Evolutionary conservation across 2,797 vertebrate species (phyloP).

Genomic region (Melanotaenia pygmaea): DNA sequence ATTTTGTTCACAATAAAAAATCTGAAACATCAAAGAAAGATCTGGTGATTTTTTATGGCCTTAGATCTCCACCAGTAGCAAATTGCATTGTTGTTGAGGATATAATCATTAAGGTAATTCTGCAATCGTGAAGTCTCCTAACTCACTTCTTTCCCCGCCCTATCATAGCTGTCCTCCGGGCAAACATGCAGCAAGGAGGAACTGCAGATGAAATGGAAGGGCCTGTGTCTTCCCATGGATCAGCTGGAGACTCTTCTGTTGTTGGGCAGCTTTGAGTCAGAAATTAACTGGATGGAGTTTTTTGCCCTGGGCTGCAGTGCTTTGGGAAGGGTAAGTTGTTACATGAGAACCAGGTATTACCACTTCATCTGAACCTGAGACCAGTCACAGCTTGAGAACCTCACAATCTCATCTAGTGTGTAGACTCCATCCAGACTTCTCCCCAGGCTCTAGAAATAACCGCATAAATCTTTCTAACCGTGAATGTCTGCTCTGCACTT

Average conservation of each 20-base stretch:
- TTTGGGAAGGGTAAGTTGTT: slow-evolving; percentile 85
- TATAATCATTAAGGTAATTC: background rate
- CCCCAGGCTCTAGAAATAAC: slow-evolving; percentile 16
- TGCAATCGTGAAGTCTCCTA: background rate
- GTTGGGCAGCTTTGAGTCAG: slow-evolving; percentile 76
- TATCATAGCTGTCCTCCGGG: slow-evolving; percentile 58
- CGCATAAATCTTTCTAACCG: slow-evolving; percentile 36
- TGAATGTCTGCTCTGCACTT: slow-evolving; percentile 29
- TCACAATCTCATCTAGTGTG: slow-evolving; percentile 14
- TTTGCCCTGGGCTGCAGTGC: slow-evolving; percentile 88
- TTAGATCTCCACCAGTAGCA: slow-evolving; percentile 3
- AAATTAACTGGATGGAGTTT: slow-evolving; percentile 88
- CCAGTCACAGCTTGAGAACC: slow-evolving; percentile 35
- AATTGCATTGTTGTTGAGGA: background rate
- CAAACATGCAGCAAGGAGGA: slow-evolving; percentile 70
- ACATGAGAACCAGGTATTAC: slow-evolving; percentile 27
- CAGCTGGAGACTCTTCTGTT: slow-evolving; percentile 83
- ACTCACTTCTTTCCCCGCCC: background rate
- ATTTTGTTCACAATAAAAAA: background rate
- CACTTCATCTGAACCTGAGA: slow-evolving; percentile 22
- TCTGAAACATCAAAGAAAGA: background rate
- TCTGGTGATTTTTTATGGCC: background rate
- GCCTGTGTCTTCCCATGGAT: slow-evolving; percentile 83
- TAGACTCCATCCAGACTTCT: slow-evolving; percentile 35
- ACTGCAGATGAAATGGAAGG: slow-evolving; percentile 85